Conservation (phyloP, 2,113 vertebrate genomes). For the Cavia porcellus region DNA sequence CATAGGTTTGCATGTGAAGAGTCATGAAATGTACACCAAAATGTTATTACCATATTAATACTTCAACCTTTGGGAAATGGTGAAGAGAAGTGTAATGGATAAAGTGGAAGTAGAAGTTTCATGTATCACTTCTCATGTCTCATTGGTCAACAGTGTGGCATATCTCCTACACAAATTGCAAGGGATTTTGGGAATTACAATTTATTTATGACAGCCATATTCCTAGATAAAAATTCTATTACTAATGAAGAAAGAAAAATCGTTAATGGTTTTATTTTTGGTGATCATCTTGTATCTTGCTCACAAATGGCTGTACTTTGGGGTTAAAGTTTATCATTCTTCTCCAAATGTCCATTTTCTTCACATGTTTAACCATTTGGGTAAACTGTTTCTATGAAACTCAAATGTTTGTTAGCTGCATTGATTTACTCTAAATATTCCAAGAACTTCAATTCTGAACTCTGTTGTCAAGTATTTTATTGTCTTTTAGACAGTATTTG, state of each 20-base stretch:
- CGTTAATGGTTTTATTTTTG: background rate
- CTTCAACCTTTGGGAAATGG: background rate
- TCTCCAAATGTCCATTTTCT: background rate
- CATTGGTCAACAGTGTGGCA: background rate
- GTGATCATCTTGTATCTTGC: background rate
- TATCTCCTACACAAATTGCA: background rate
- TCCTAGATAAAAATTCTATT: conserved; percentile 7
- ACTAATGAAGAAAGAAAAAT: background rate
- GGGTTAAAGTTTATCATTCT: background rate
- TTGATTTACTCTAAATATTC: background rate
- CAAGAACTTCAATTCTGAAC: background rate
- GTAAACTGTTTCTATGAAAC: background rate
- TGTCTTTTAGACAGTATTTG: background rate
- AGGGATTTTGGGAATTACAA: background rate
- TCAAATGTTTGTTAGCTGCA: conserved; percentile 2
- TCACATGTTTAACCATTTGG: conserved; percentile 11
- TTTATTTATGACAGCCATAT: background rate
- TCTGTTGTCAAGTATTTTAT: background rate
- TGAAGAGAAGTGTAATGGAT: background rate
- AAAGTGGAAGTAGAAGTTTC: background rate
- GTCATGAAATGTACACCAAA: background rate
- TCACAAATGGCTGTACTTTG: background rate
- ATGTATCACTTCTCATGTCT: background rate
- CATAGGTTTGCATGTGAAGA: background rate
- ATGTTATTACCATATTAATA: background rate